Base-by-base conservation (phyloP, 2,888 invertebrate genomes). In the Tanytarsus gracilentus region DNA sequence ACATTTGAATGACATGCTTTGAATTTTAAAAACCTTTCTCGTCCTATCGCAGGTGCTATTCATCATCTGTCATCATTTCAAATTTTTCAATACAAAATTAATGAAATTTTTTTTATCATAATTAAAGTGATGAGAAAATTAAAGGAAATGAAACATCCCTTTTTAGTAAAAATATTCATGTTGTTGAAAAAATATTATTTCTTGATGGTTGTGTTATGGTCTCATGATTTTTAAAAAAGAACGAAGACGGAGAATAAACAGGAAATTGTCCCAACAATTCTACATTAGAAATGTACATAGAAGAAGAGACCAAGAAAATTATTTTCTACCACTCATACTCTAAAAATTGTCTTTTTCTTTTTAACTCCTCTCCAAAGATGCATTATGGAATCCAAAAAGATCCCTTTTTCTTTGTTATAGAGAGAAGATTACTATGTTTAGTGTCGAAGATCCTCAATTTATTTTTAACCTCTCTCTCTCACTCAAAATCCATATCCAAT, bases 251-350 rank as follows among this genome's bases (percentile, higher is more conserved):
- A 55, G 40, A 55, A 55, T 55, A 25, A 55, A 56, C 55, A 56
- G 55, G 55, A 56, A 56, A 56, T 53, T 40, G 55, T 44, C 44
- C 18, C 44, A n/a, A n/a, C n/a, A n/a, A n/a, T n/a, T n/a, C n/a
- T n/a, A 18, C 44, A 56, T 27, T 21, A 36, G 25, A 27, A 16
- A 26, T 25, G 27, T n/a, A 44, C 49, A 49, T 49, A 40, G 40
- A 56, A 23, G 18, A 36, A 21, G 36, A n/a, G 39, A 53, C 33
- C 23, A 36, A 53, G 39, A 25, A 56, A 39, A 21, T 23, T 23
- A 23, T 44, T 40, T 55, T 53, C 40, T 56, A 56, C 55, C 14
- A 56, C 39, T 53, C 55, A 40, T 25, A 40, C 40, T 27, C 55
- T 39, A 36, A 36, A 14, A 29, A n/a, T 27, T 50, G 11, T 39